phyloP scores from a whole-genome alignment of 2,888 invertebrate genomes.

The Cinara cedri region DNA sequence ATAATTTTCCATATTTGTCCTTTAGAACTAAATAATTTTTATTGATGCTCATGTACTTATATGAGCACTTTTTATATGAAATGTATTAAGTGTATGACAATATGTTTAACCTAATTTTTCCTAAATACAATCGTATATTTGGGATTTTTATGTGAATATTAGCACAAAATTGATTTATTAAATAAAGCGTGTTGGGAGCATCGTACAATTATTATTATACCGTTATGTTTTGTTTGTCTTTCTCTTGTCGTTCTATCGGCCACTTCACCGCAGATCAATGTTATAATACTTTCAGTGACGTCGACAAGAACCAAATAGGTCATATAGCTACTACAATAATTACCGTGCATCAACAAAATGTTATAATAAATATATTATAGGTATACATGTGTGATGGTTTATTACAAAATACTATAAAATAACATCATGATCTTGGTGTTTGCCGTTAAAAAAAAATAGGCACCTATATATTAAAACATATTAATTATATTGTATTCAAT shows the following conservation, averaged over 20 bases:
- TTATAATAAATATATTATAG: neutral
- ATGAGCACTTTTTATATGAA: too few relatives aligned
- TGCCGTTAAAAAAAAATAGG: constrained; percentile 9
- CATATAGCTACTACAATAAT: constrained; percentile 47
- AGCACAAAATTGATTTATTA: constrained; percentile 6
- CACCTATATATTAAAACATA: constrained; percentile 10
- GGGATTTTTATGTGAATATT: neutral
- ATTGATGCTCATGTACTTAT: too few relatives aligned
- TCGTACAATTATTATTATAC: constrained; percentile 34
- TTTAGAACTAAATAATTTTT: constrained; percentile 5
- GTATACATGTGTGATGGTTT: constrained; percentile 5
- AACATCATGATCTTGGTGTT: neutral
- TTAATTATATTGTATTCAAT: too few relatives aligned
- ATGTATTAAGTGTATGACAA: too few relatives aligned
- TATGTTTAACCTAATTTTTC: too few relatives aligned
- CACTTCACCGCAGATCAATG: constrained; percentile 58
- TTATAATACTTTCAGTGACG: constrained; percentile 57
- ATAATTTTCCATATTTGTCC: neutral
- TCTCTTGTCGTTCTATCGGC: constrained; percentile 58
- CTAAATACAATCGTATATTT: too few relatives aligned
- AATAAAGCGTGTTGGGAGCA: constrained; percentile 24
- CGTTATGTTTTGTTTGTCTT: constrained; percentile 58
- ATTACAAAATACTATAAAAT: constrained; percentile 23
- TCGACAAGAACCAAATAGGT: constrained; percentile 50
- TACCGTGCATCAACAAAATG: constrained; percentile 41